phyloP scores from a whole-genome alignment of 2,797 vertebrate genomes.

The Epinephelus coioides region DNA sequence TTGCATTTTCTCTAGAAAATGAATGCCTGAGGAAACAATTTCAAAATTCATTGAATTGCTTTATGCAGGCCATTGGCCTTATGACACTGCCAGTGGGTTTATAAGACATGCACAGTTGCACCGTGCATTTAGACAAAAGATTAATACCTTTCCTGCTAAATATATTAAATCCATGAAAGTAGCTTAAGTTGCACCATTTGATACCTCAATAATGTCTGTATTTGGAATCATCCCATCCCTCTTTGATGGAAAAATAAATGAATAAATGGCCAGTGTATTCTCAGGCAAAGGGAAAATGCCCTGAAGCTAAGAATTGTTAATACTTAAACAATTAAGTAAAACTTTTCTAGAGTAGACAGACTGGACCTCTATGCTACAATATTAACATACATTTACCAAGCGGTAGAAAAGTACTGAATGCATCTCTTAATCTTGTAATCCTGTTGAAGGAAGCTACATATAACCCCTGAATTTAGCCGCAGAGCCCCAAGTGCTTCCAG shows the following conservation, averaged over 20 bases:
- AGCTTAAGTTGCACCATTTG: background rate
- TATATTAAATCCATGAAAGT: background rate
- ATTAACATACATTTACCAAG: background rate
- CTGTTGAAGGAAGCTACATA: constrained; percentile 7
- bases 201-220: background rate
- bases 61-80: background rate
- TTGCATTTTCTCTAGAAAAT: constrained; percentile 15
- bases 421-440: background rate
- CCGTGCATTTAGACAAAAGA: background rate
- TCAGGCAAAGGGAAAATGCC: background rate
- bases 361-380: background rate
- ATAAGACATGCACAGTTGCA: background rate
- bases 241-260: background rate
- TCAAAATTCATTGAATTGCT: background rate
- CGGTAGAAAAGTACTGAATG: background rate
- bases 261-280: background rate
- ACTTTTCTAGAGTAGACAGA: background rate
- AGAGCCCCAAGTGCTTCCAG: background rate
- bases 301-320: background rate
- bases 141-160: background rate
- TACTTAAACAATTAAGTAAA: background rate
- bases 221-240: background rate
- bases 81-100: constrained; percentile 4
- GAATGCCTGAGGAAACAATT: constrained; percentile 1
- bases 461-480: background rate